Evolutionary conservation across 2,888 invertebrate genomes (phyloP).

Genomic region (Oasisia sp.): DNA sequence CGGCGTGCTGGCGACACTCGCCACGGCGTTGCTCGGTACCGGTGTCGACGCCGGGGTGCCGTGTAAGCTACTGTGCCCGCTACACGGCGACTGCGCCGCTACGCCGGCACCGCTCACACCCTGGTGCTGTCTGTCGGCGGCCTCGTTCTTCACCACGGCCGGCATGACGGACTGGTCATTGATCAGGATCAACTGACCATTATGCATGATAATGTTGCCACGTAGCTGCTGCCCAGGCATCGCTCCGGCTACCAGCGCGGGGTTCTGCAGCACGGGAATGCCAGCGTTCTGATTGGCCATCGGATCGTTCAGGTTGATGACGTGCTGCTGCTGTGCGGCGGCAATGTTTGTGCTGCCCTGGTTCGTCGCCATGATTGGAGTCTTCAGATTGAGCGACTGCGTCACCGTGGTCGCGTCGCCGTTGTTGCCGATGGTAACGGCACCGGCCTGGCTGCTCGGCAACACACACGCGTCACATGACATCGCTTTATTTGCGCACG

Average conservation of each 20-base stretch:
- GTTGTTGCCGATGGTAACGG: background rate
- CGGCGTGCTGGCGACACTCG: background rate
- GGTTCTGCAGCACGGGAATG: background rate
- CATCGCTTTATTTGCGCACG: background rate
- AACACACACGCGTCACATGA: background rate
- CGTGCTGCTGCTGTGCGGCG: background rate
- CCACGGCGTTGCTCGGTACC: background rate
- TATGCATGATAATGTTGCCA: slow-evolving; percentile 32
- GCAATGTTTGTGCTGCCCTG: background rate
- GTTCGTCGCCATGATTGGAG: background rate
- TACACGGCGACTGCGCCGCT: background rate
- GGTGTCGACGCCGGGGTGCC: background rate
- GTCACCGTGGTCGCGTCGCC: background rate
- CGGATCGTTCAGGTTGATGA: background rate
- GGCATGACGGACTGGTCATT: slow-evolving; percentile 21
- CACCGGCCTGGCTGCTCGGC: background rate
- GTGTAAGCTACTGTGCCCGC: background rate
- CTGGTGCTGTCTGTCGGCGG: background rate
- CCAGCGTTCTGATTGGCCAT: background rate
- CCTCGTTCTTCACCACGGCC: background rate
- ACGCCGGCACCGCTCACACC: background rate
- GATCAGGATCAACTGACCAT: slow-evolving; percentile 41
- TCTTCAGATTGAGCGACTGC: background rate
- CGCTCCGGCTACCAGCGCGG: background rate
- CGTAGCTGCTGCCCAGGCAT: background rate